Evolutionary conservation across 2,113 vertebrate species (phyloP).

Genomic region (Xyliphius kryptos): DNA sequence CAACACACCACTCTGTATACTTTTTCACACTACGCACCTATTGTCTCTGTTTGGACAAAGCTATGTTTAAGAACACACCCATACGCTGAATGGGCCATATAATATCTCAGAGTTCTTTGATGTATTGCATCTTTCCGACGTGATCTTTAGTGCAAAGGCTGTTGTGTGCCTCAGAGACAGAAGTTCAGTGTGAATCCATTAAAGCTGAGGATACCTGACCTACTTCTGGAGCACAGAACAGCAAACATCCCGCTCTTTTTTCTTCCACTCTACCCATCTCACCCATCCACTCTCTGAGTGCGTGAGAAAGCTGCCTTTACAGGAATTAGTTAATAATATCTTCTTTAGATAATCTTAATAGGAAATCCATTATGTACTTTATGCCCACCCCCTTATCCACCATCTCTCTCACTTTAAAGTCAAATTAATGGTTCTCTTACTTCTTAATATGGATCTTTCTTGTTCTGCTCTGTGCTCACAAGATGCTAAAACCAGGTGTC

Average conservation of each 20-base stretch:
- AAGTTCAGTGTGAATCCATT: slow-evolving; percentile 38
- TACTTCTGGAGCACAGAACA: slow-evolving; percentile 34
- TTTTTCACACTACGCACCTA: neutral
- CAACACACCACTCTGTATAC: neutral
- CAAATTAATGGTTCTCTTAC: neutral
- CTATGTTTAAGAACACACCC: slow-evolving; percentile 30
- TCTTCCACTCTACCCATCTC: neutral
- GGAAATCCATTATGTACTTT: slow-evolving; percentile 17
- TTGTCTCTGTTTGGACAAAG: neutral
- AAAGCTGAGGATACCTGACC: slow-evolving; percentile 41
- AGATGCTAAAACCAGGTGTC: slow-evolving; percentile 3
- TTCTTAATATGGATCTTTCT: neutral
- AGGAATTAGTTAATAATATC: slow-evolving; percentile 22
- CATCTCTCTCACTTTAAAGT: neutral
- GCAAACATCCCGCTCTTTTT: slow-evolving; percentile 10
- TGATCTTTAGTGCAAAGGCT: slow-evolving; percentile 24
- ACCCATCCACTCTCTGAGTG: neutral
- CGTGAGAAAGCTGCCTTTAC: slow-evolving; percentile 4
- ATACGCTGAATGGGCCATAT: slow-evolving; percentile 16
- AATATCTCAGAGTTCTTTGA: neutral
- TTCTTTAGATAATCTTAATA: slow-evolving; percentile 14
- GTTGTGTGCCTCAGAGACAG: slow-evolving; percentile 25
- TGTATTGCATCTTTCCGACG: neutral
- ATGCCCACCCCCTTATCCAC: neutral
- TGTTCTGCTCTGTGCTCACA: neutral